Base-by-base conservation (phyloP, 2,888 invertebrate species). In the Cylloceria caligata region DNA sequence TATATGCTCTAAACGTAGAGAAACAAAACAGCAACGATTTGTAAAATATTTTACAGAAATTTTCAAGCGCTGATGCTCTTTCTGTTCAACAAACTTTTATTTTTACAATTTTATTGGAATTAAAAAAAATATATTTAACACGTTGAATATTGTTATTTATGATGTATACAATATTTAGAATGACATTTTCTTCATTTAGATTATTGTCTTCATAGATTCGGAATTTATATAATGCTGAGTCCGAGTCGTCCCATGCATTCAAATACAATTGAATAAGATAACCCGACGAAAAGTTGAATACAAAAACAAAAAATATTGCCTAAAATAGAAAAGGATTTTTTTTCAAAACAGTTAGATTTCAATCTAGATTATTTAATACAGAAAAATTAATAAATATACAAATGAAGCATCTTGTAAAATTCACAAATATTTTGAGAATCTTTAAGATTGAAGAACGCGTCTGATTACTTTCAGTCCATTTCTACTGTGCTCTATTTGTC, bases 221-320 rank as follows among this genome's bases (percentile, higher is more conserved):
- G 36, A 74, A 55, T 74, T 65, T 27, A 74, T 65, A 74, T 24
- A 30, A 74, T 34, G 21, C 30, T 55, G 47, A 45, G 42, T n/a
- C 27, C 69, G 42, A 27, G 27, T 42, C 39, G 45, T 65, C 42
- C n/a, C 13, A 39, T 65, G 16, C 16, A 65, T 73, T 4, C 47
- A 16, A 74, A 64, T 42, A 16, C 30, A 11, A 39, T 36, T 9
- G 3, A 64, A 73, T 39, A 36, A 60, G 13, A 55, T 49, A 49
- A 21, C 9, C 21, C 19, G 21, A 49, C 19, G 2, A 49, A 21
- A 49, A 9, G 6, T 21, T 49, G 21, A 49, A 3, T 16, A 47
- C 34, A 34, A 39, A 3, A 11, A 39, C 7, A 39, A 3, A 42
- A 42, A 42, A 42, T 4, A n/a, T 42, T 13, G 5, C 3, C 30